Base-by-base conservation (phyloP, 2,797 vertebrate genomes). In the Molossus alvarezi region DNA sequence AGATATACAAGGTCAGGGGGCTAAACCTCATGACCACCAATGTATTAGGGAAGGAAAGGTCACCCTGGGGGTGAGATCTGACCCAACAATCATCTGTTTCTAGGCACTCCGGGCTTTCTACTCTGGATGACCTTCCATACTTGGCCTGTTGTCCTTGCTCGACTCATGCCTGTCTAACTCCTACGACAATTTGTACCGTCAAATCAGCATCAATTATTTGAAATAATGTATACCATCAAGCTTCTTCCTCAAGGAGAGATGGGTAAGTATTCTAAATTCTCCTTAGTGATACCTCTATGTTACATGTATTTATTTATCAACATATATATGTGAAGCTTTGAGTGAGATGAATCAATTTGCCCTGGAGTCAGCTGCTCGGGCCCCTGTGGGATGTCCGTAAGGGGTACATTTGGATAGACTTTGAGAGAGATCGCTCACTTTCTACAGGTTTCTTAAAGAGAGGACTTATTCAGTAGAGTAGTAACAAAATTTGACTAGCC, bases 381-480 rank as follows among this genome's bases (percentile, higher is more conserved):
- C 71, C 11, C 29, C 81, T 41, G 18, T 55, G 76, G 48, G 25
- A 88, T 94, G 37, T 88, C 84, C 94, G 83, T 93, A 94, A 96
- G 48, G 65, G 57, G 9, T n/a, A 64, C 88, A 53, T 37, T 94
- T 91, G 85, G 91, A 93, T 94, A 94, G 94, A 91, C 57, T 91
- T 73, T 97, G 77, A 88, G 95, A 96, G 82, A 58, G 37, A 90
- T 79, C 90, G 84, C 73, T 93, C 92, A 89, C 92, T 95, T 92
- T 94, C 69, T 95, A 83, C 33, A 93, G 94, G 79, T 64, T 94
- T 95, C 79, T 73, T 62, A 96, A 97, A 96, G 97, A 97, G 79
- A 91, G 97, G 92, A 97, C 80, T 97, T 95, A 95, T 96, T 92
- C 96, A 92, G 75, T 95, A 45, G 27, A 93, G 65, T 64, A 97